Percentiles rank a stretch among this genome's conserved stretches.
These are phyloP conservation scores for Blomia tropicalis DNA, from an alignment of 2,888 invertebrate species.

Conservation along the genomic window DNA sequence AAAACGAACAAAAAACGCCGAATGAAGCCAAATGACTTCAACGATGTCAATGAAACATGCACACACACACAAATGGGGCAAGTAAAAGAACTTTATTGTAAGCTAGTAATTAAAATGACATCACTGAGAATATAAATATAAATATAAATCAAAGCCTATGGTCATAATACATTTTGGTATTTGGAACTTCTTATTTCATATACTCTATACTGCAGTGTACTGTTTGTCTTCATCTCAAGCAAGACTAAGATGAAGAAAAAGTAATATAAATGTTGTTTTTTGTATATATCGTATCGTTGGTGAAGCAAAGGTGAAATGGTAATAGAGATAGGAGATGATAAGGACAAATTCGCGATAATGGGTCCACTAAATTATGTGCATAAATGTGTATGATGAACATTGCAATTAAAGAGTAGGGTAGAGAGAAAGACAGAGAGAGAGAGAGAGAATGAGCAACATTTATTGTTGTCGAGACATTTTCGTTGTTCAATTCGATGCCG, in stretches of 20 bases:
- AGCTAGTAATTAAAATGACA: slow-evolving; percentile 7
- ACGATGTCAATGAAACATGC: neutral
- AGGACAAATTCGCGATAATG: neutral
- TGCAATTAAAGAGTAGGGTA: too few relatives aligned
- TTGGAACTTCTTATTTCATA: neutral
- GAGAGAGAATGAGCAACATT: too few relatives aligned
- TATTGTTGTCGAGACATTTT: too few relatives aligned
- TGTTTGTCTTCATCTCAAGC: neutral
- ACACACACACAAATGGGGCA: neutral
- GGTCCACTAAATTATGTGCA: slow-evolving; percentile 11
- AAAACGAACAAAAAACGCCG: neutral
- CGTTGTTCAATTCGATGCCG: too few relatives aligned
- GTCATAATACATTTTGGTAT: neutral
- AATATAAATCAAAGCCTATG: slow-evolving; percentile 10
- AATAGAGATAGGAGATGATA: neutral
- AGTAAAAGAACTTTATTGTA: neutral
- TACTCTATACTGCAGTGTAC: too few relatives aligned
- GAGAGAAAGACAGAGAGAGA: too few relatives aligned
- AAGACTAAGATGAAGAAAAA: neutral
- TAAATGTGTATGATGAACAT: too few relatives aligned
- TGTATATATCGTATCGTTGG: too few relatives aligned
- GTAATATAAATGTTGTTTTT: too few relatives aligned
- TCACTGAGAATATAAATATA: neutral
- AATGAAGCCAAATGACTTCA: too few relatives aligned
- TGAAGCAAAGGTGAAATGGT: too few relatives aligned